Evolutionary conservation across 2,888 invertebrate species (phyloP), one percentile per base, ranked within the genome.

Genomic region (Pyrgus malvae): DNA sequence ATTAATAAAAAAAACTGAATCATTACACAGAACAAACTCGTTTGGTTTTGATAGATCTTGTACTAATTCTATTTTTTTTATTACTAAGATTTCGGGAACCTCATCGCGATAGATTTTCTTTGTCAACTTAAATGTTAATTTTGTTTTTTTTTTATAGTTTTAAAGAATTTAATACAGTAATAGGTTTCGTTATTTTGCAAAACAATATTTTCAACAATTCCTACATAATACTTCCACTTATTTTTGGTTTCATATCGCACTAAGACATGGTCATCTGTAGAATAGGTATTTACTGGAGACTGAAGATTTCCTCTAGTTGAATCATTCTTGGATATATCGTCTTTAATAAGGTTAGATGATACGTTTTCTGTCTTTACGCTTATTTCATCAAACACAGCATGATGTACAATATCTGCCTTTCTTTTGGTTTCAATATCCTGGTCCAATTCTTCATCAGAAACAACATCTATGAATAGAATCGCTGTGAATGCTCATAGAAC

Each of bases 81-180:
- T 46, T 14, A 56, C 50, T 3, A 40, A 21, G 31, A 23, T 38
- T 3, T 8, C 45, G 14, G 56, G 50, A 38, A 56, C 50, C 16
- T 56, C 50, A 35, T 56, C 56, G 17, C 46, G 49, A 41, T 56
- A 50, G 23, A 33, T 48, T 19, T 45, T 56, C 21, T 50, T 56
- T 45, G 56, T 56, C 27, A 50, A 45, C 19, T 21, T 56, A 41
- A 51, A 51, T 33, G 27, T 27, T 31, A 56, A 45, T 51, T 40
- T 50, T 31, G 56, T 50, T 42, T 50, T 42, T 56, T 56, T 29
- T 51, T 56, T 14, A 56, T 48, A 45, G 56, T 56, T 51, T 56
- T 51, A 19, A 46, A 51, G 50, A 51, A 56, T 50, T 29, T 51
- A 16, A 56, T 45, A 8, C 45, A 23, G 12, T 56, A 51, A 46